Base-by-base conservation (phyloP, 2,888 invertebrate species). In the Ectropis crepuscularia region DNA sequence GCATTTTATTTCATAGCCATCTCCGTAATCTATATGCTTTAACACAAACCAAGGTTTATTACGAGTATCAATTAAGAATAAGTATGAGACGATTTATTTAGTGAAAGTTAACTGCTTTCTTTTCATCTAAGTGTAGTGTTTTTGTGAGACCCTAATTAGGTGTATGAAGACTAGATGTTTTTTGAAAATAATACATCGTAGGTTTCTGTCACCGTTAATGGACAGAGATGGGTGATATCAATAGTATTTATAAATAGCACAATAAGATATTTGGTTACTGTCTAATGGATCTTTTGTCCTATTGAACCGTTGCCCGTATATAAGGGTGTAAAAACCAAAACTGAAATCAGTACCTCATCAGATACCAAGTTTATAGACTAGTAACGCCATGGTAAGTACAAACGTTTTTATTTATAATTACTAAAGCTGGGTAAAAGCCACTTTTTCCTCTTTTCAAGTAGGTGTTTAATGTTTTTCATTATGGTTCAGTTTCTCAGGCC, bases 271-370 rank as follows among this genome's bases (percentile, higher is more conserved):
- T 69, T 60, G 65, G 72, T 78, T 64, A 39, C 60, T 48, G 12
- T 49, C 78, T 90, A 90, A 90, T 90, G 91, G 89, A 73, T 76
- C 80, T 79, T 85, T 87, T 80, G 80, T 80, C 63, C 58, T 74
- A 80, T 86, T 86, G 86, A 88, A 86, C 82, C 87, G 71, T 67
- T 72, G 67, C 64, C 70, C 68, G 71, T 87, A 90, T 90, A 90
- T 81, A 90, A 87, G 79, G 75, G 74, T 67, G 65, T 68, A 69
- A 71, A 72, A 67, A 47, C 66, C 63, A 71, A 70, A 68, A 71
- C 66, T 50, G 62, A 48, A 43, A 69, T 73, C 74, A 86, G 77
- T 82, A 68, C 61, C 63, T 60, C 55, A 55, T 65, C 50, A 68
- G 55, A 48, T 36, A 28, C 68, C 67, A 65, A 64, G 66, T 69